Percentiles rank a stretch among this genome's conserved stretches.
These are phyloP conservation scores for Solenopsis fugax DNA, from an alignment of 1,140 invertebrate species.

Conservation along the genomic window DNA sequence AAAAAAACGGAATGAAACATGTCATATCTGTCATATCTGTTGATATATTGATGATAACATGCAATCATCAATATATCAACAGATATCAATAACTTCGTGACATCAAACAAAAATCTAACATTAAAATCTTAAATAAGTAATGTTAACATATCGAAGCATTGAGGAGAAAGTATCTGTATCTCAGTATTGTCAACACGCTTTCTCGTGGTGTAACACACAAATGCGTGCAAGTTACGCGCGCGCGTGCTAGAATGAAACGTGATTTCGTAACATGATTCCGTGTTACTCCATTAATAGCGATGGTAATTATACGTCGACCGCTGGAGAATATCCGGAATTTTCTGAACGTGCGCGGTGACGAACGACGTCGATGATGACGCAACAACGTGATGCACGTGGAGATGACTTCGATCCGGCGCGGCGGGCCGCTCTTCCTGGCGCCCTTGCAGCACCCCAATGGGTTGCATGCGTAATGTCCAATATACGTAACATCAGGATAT, in stretches of 20 bases:
- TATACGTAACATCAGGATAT: neutral
- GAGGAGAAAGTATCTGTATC: slow-evolving; percentile 6
- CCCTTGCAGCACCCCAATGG: neutral
- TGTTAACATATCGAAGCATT: neutral
- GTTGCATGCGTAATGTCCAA: neutral
- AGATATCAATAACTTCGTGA: neutral
- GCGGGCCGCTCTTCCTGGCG: neutral
- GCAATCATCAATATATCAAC: neutral
- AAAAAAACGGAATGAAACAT: neutral
- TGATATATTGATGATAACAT: too few relatives aligned
- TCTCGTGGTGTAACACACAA: neutral
- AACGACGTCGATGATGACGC: slow-evolving; percentile 42
- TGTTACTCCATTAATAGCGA: slow-evolving; percentile 71
- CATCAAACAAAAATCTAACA: neutral
- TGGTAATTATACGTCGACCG: slow-evolving; percentile 62
- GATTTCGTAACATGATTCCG: slow-evolving; percentile 69
- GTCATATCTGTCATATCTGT: neutral
- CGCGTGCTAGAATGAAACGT: slow-evolving; percentile 3
- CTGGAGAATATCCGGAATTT: slow-evolving; percentile 64
- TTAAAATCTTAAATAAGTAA: neutral
- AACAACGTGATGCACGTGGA: slow-evolving; percentile 45
- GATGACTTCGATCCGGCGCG: slow-evolving; percentile 15
- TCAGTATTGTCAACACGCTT: neutral
- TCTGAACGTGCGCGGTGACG: slow-evolving; percentile 21
- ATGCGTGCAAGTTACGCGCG: neutral